Evolutionary conservation across 2,888 invertebrate genomes (phyloP), one percentile per base, ranked within the genome.

Genomic region (Pristionchus entomophagus): DNA sequence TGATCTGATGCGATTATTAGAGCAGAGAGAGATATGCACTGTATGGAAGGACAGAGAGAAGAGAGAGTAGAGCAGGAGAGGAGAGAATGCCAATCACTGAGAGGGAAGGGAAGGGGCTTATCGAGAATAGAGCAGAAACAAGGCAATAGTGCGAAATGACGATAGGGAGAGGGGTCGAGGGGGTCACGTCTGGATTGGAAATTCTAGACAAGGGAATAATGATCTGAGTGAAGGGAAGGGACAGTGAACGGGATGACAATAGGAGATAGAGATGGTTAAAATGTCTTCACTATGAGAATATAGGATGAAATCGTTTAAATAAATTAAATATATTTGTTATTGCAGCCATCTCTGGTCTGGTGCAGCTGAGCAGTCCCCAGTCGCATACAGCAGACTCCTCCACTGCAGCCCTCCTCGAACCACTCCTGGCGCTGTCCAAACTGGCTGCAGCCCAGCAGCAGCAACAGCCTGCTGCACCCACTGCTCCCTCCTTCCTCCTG

Each of bases 401-500:
- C 8, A 32, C 80, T 22, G 35, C 51, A 22, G 26, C 56, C 6
- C 56, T 82, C 3, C 82, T 82, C n/a, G 82, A 82, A 32, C 82
- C 82, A n/a, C 82, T 82, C 8, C 82, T 82, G 29, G 22, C 82
- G 38, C 59, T 82, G 12, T 82, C 82, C n/a, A 82, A 82, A 29
- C 82, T 82, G 35, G 82, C 82, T 35, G 38, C 82, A n/a, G 41
- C 59, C 10, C 78, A 78, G 51, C 78, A 78, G 29, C 51, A 49
- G 32, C 73, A 65, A 6, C 65, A 8, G 4, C 14, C 45, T 10
- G 59, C n/a, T 8, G 59, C 59, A 59, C 6, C 32, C 4, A 19
- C 65, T 22, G 35, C 65, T 6, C 73, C 22, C 38, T 73, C 73
- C 6, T 73, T 73, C 73, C 73, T 73, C 73, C 41, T 73, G 73